Evolutionary conservation across 2,888 invertebrate genomes (phyloP).

Genomic region (Myopa tessellatipennis): DNA sequence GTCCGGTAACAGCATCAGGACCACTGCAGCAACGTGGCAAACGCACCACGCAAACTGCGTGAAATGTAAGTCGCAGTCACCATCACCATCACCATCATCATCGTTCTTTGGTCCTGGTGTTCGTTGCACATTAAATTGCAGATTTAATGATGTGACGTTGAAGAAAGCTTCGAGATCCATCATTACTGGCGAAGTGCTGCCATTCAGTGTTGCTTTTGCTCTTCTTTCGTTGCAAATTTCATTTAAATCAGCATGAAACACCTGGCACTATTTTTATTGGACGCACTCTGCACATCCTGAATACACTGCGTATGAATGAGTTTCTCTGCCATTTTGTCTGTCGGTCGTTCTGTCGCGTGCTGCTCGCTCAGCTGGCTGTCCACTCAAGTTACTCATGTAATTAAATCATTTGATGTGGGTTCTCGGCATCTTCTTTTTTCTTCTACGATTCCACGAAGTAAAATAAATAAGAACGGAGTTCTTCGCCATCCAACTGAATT

Average conservation of each 20-base stretch:
- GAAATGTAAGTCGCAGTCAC: conserved; percentile 8
- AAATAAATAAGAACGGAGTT: not conserved
- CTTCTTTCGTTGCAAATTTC: conserved; percentile 36
- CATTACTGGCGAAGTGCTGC: conserved; percentile 63
- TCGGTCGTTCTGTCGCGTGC: not conserved
- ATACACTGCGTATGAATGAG: not conserved
- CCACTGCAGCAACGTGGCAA: not conserved
- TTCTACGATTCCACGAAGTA: not conserved
- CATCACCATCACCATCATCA: conserved; percentile 25
- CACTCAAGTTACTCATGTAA: not conserved
- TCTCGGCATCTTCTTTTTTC: not conserved
- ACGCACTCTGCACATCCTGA: not conserved
- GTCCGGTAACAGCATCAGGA: not conserved
- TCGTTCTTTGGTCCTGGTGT: conserved; percentile 18
- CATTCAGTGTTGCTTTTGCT: conserved; percentile 51
- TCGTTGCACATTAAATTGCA: conserved; percentile 54
- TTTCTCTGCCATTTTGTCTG: not conserved
- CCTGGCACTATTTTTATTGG: conserved; percentile 45
- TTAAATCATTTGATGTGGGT: not conserved
- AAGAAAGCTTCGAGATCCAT: conserved; percentile 65
- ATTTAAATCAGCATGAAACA: conserved; percentile 66
- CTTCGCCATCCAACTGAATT: not conserved
- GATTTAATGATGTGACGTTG: conserved; percentile 64
- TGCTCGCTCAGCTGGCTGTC: not conserved
- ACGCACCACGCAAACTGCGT: not conserved